Evolutionary conservation across 2,113 vertebrate species (phyloP), one percentile per base, ranked within the genome.

Genomic region (Upupa epops): DNA sequence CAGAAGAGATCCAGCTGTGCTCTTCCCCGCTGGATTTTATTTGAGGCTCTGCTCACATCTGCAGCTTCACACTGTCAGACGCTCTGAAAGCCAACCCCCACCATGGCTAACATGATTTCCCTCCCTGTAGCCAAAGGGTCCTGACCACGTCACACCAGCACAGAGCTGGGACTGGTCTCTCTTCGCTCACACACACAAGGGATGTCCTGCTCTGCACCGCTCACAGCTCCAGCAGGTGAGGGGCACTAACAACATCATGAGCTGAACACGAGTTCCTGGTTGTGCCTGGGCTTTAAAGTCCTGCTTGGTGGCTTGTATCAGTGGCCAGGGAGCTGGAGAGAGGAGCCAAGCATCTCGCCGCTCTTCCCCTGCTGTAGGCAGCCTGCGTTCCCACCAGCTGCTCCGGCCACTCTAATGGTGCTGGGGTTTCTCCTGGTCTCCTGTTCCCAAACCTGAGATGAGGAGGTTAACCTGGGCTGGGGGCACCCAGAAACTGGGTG

Each of bases 311-410:
- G 79, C 74, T 83, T 95, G 93, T 93, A 90, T 83, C 22, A 2
- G 74, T 65, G 84, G 71, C 88, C 92, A 94, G 90, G 63, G 59
- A 88, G 80, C 36, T 80, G 73, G 42, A 85, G 66, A 89, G 87
- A 74, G 48, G 65, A 95, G 92, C 82, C 90, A 90, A 85, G 79
- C 73, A 80, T 73, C 60, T 80, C 87, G 69, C 71, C 91, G 89
- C 80, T 90, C 55, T 81, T 81, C 69, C 72, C 70, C 40, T 73
- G 74, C 68, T 84, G 46, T 31, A 82, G 73, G 71, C 55, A 79
- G 64, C 71, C 63, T 2, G 1, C 21, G 51, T 72, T 78, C 37
- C 29, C 63, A 68, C 58, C 83, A 84, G 61, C 70, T 64, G 42
- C 56, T 88, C 32, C 1, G 0, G 69, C 69, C 34, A 2, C 76